Base-by-base conservation (phyloP, 2,888 invertebrate species). In the Aproaerema taeniolella region DNA sequence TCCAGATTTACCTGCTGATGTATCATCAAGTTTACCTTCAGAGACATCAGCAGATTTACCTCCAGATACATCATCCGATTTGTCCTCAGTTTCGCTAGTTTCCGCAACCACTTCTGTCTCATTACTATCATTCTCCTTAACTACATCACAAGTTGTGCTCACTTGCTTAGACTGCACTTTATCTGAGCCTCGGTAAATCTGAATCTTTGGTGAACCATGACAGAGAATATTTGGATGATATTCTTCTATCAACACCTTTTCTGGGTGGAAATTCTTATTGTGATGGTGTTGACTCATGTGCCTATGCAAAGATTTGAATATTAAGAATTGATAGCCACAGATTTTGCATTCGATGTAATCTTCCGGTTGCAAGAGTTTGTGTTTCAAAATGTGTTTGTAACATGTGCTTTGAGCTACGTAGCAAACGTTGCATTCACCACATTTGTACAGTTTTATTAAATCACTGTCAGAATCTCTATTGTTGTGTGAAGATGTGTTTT, bases 311-410 rank as follows among this genome's bases (percentile, higher is more conserved):
- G 62, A 30, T 7, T 35, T 35, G 50, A 59, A 52, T 0, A 68
- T 61, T 1, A 57, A 43, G 35, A 78, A 74, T 38, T 73, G 76
- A 1, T 75, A 51, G 2, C 62, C 55, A 33, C 78, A 78, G 0
- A 76, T 43, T 31, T 78, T 77, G 34, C 78, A 78, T 6, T 61
- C 67, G 2, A 75, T 76, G 32, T 61, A 77, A 1, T 61, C 53
- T n/a, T 56, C 70, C 0, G 65, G 46, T 6, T 76, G 62, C 2
- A 77, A 38, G 0, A 41, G 29, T 6, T 31, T 39, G 7, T 78
- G 77, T 6, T 51, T 44, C 0, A 39, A 5, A 0, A 50, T 48
- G 12, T 78, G 78, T 7, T 64, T 58, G 2, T 55, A 58, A 30
- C 74, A 76, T 2, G 55, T 46, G 0, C 38, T 48, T 2, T 57